A percentile compares a stretch with the other conserved stretches of the same genome.
These are phyloP conservation scores for Micrastur ruficollis DNA, from an alignment of 2,797 vertebrate genomes.

Conservation along the genomic window DNA sequence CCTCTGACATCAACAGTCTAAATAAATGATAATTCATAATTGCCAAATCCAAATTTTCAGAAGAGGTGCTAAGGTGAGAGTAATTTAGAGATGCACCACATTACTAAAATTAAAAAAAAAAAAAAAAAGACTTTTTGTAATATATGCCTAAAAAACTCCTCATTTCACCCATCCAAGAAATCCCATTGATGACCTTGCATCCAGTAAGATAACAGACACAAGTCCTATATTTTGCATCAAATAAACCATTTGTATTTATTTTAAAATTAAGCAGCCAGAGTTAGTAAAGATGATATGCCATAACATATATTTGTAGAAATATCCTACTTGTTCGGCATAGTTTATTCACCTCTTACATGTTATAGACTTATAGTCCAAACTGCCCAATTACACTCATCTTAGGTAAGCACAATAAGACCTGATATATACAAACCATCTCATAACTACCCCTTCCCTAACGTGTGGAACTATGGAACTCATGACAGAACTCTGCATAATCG, in stretches of 20 bases:
- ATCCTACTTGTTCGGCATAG: not conserved
- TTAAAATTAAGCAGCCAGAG: not conserved
- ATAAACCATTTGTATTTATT: not conserved
- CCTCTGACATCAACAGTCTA: constrained; percentile 14
- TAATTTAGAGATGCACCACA: not conserved
- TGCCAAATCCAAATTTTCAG: not conserved
- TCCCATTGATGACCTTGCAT: not conserved
- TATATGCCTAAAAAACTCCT: not conserved
- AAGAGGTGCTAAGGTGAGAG: constrained; percentile 1
- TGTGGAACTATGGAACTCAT: not conserved
- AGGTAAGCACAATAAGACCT: not conserved
- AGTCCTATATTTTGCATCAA: not conserved
- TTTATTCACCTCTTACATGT: not conserved
- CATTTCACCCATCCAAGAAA: not conserved
- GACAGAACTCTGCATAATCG: not conserved
- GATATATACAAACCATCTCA: not conserved
- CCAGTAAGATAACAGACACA: not conserved
- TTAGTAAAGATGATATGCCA: not conserved
- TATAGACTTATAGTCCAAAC: not conserved
- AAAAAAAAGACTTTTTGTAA: not conserved
- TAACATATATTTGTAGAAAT: not conserved
- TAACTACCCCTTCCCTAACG: not conserved
- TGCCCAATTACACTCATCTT: not conserved
- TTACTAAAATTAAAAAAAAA: not conserved
- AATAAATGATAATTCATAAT: constrained; percentile 28